Base-by-base conservation (phyloP, 2,797 vertebrate genomes). In the Danio aesculapii region DNA sequence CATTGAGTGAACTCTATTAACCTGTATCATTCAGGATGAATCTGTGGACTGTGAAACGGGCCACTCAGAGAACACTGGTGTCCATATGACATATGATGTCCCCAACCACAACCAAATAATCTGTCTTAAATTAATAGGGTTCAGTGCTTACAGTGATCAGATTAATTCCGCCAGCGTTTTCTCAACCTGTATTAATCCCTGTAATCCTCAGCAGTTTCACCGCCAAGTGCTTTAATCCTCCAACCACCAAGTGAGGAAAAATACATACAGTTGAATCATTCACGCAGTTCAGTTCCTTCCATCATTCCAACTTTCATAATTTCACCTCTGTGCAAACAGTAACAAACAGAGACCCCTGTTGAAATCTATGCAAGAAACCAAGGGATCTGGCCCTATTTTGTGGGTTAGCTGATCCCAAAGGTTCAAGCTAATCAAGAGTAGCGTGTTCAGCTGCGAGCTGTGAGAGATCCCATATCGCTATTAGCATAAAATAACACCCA, bases 121-220 rank as follows among this genome's bases (percentile, higher is more conserved):
- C 91, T 89, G 81, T 67, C 74, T 84, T 84, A 82, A 88, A 91
- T 91, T 91, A 87, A 87, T 85, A 86, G 90, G 89, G 90, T 90
- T 88, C 88, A 85, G 84, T 90, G 88, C 89, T 89, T 87, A 88
- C 84, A 82, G 81, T 82, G 86, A 89, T 91, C 87, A 81, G 86
- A 77, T 88, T 89, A 87, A 86, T 82, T 81, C 88, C 52, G 55
- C 74, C 44, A 76, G 70, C 77, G 67, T 86, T 87, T 88, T 85
- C 84, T 85, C 81, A 86, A 83, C 78, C 88, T 78, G 64, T 69
- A 81, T 81, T 84, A 82, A 84, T 87, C 87, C 83, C 52, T 80
- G 81, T 91, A 92, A 93, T 91, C 90, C 84, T 83, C 74, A 57
- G 73, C 63, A 73, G 81, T 84, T 84, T 84, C 83, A 81, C 76